phyloP scores from a whole-genome alignment of 2,888 invertebrate species.

The Nomada hirtipes region DNA sequence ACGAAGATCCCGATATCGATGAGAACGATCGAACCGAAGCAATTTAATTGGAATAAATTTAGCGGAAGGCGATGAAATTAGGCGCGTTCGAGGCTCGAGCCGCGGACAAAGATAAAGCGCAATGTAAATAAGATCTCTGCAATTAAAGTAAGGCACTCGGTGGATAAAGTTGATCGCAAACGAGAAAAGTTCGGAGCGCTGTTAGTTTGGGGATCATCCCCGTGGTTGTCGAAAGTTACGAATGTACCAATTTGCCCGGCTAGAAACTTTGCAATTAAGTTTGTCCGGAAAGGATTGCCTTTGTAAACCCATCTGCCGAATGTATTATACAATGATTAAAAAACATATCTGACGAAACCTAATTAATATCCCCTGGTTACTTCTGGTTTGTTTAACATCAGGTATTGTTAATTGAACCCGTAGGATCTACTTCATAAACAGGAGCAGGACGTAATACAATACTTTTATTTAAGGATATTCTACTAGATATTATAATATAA shows the following conservation, averaged over 20 bases:
- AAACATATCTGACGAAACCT: slow-evolving; percentile 17
- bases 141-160: slow-evolving; percentile 49
- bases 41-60: slow-evolving; percentile 24
- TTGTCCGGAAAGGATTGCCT: slow-evolving; percentile 32
- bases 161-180: slow-evolving; percentile 61
- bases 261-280: slow-evolving; percentile 64
- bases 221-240: slow-evolving; percentile 66
- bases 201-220: slow-evolving; percentile 62
- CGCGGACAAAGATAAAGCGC: slow-evolving; percentile 42
- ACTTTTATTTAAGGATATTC: neutral
- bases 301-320: slow-evolving; percentile 34
- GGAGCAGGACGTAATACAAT: no score
- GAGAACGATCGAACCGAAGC: neutral
- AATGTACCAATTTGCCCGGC: slow-evolving; percentile 60
- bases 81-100: neutral
- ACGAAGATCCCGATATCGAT: neutral
- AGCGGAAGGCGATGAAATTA: slow-evolving; percentile 14
- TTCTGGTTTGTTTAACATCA: neutral
- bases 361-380: neutral
- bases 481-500: neutral
- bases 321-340: slow-evolving; percentile 25
- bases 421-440: neutral
- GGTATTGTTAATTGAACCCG: neutral
- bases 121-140: slow-evolving; percentile 62
- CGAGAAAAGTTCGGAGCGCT: slow-evolving; percentile 65